A percentile compares a stretch with the other conserved stretches of the same genome.
phyloP scores from a whole-genome alignment of 1,140 invertebrate genomes.

The Pinna nobilis region DNA sequence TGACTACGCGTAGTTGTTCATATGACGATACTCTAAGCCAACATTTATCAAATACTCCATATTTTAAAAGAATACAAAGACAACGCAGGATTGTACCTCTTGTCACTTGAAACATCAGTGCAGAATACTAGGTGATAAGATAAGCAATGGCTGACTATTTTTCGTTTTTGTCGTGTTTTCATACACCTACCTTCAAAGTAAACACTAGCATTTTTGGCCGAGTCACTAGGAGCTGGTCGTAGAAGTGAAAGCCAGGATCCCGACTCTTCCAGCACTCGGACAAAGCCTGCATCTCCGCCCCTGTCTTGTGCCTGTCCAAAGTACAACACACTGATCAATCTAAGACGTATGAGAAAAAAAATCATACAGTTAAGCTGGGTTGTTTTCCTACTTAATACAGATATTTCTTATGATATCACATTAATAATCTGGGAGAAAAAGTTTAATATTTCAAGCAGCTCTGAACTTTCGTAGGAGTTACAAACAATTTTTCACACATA shows the following conservation, averaged over 20 bases:
- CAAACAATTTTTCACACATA: constrained; percentile 28
- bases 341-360: not conserved
- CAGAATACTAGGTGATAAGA: constrained; percentile 14
- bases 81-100: constrained; percentile 8
- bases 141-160: constrained; percentile 11
- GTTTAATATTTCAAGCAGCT: too few species aligned
- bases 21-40: too few species aligned
- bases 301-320: constrained; percentile 56
- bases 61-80: too few species aligned
- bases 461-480: too few species aligned
- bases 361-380: too few species aligned
- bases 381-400: too few species aligned
- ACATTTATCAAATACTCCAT: too few species aligned
- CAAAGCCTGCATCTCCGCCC: constrained; percentile 48
- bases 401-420: too few species aligned
- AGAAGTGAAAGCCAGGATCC: constrained; percentile 66
- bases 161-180: too few species aligned
- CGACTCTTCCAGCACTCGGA: constrained; percentile 58
- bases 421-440: too few species aligned
- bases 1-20: too few species aligned
- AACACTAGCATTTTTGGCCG: constrained; percentile 57
- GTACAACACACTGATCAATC: not conserved
- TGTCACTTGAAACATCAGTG: constrained; percentile 16
- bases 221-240: constrained; percentile 44
- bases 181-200: constrained; percentile 60